Evolutionary conservation across 2,797 vertebrate genomes (phyloP).

Genomic region (Megaceryle alcyon): DNA sequence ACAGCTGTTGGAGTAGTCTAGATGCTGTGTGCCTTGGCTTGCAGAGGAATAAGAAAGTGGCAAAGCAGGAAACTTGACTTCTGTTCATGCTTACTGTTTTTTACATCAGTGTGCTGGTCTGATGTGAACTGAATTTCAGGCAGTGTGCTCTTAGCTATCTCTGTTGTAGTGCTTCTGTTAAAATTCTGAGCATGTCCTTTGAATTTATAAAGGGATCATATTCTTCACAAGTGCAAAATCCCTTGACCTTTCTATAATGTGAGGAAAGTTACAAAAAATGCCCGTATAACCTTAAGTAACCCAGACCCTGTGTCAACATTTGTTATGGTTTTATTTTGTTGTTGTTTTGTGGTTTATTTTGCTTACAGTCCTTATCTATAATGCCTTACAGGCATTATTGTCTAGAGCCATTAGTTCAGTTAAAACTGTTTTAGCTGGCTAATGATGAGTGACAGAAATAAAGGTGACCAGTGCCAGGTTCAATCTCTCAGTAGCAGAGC

Average conservation of each 20-base stretch:
- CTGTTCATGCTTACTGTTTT: not conserved
- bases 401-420: conserved; percentile 32
- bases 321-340: not conserved
- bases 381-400: not conserved
- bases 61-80: not conserved
- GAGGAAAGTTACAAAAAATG: not conserved
- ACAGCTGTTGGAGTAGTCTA: not conserved
- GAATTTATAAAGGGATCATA: not conserved
- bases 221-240: not conserved
- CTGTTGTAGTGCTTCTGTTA: not conserved
- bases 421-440: conserved; percentile 47
- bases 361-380: not conserved
- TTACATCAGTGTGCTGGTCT: not conserved
- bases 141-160: not conserved
- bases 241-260: not conserved
- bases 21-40: not conserved
- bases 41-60: not conserved
- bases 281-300: not conserved
- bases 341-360: not conserved
- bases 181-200: not conserved
- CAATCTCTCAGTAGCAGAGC: conserved; percentile 40
- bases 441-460: conserved; percentile 40
- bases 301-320: not conserved
- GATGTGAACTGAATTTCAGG: not conserved
- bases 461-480: conserved; percentile 64